Evolutionary conservation across 2,113 vertebrate genomes (phyloP).

Genomic region (Eudyptes chrysolophus): DNA sequence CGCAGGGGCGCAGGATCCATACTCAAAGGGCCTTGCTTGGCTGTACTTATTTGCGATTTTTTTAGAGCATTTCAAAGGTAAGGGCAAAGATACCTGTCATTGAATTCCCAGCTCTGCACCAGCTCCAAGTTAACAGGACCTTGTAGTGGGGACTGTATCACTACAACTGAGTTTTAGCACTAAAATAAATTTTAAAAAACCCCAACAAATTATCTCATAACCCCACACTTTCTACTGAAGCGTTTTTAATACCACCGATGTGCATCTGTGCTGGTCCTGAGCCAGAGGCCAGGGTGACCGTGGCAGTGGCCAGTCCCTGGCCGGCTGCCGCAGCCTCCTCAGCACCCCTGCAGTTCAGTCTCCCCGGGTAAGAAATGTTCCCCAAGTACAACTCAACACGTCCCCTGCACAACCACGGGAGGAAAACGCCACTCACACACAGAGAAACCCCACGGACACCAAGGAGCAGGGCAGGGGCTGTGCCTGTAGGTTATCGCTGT

Average conservation of each 20-base stretch:
- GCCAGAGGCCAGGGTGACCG: neutral
- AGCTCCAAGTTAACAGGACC: neutral
- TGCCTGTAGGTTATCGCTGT: neutral
- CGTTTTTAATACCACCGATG: accelerated
- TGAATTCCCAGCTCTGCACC: neutral
- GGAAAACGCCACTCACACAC: neutral
- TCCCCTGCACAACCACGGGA: neutral
- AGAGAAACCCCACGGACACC: accelerated
- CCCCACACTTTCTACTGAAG: neutral
- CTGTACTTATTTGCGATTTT: neutral
- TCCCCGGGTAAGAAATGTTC: neutral
- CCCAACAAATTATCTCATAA: neutral
- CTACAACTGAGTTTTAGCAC: neutral
- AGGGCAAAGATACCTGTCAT: neutral
- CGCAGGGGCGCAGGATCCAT: neutral
- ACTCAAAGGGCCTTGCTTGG: neutral
- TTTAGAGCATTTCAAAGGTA: neutral
- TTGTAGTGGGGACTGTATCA: accelerated
- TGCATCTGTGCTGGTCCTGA: neutral
- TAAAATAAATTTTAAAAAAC: neutral
- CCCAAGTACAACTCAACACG: neutral
- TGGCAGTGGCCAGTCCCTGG: neutral
- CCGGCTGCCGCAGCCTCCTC: neutral
- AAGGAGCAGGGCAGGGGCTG: neutral
- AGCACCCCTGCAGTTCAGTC: neutral